Base-by-base conservation (phyloP, 2,888 invertebrate species). In the Rotaria magnacalcarata region DNA sequence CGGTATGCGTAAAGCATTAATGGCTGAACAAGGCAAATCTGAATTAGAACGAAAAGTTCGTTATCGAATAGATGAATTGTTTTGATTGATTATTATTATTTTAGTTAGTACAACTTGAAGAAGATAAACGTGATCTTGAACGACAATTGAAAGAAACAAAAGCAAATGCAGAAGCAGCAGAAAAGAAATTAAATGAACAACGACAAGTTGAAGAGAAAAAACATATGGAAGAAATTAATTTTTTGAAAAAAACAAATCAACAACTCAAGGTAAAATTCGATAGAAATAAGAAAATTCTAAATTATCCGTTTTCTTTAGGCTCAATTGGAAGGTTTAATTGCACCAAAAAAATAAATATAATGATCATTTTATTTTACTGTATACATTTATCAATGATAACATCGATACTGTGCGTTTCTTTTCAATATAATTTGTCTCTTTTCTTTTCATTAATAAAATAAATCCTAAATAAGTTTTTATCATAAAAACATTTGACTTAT, bases 1-100 rank as follows among this genome's bases (percentile, higher is more conserved):
- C 90, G 97, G 97, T 50, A 96, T 98, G 94, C 93, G 97, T 87
- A 98, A 99, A 92, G 96, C 97, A n/a, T 92, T 98, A 87, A 95
- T 96, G 92, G 94, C 95, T 0, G 96, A 96, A 90, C 95, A 95
- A 92, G 95, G 95, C 34, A 96, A 96, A 88, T 89, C 90, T 47
- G 91, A 91, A 84, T 91, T 90, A 90, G 90, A 91, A 87, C 90
- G 89, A 88, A 89, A 89, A 89, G 91, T 91, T 87, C 27, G 80
- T 80, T 24, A 80, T 84, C 11, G 34, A 67, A 67, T 16, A 34
- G 16, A 67, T 34, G 8, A 41, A 47, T 60, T 19, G 2, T 52
- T 52, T 52, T 14, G 52, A 11, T 14, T 86, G n/a, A 41, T 43
- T 52, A 24, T 74, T 47, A 21, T 19, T 19, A 54, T 56, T 52